phyloP scores from a whole-genome alignment of 2,797 vertebrate genomes.

The Pseudochromis fuscus region DNA sequence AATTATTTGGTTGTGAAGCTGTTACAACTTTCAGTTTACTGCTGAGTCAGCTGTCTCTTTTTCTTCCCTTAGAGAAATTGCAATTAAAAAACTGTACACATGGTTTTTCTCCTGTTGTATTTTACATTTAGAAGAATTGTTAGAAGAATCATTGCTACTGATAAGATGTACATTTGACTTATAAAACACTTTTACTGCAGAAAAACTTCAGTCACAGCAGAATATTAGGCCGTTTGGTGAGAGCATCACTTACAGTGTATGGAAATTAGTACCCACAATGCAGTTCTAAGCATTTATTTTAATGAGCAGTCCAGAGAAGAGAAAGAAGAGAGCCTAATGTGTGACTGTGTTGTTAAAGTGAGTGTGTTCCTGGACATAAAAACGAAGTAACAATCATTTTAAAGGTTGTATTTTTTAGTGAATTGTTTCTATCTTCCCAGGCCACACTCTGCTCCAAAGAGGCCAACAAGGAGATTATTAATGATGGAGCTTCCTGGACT shows the following conservation, averaged over 20 bases:
- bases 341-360: not conserved
- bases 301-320: not conserved
- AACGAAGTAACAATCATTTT: not conserved
- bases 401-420: not conserved
- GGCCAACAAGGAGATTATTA: conserved; percentile 98
- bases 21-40: too few relatives aligned
- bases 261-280: conserved; percentile 1
- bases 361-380: not conserved
- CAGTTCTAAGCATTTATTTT: conserved; percentile 3
- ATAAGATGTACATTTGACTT: not conserved
- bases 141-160: not conserved
- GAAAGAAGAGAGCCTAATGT: not conserved
- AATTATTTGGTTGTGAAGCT: too few relatives aligned
- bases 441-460: conserved; percentile 97
- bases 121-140: not conserved
- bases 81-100: not conserved
- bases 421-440: conserved; percentile 71
- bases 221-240: conserved; percentile 11
- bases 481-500: conserved; percentile 98
- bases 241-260: not conserved
- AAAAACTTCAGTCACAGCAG: not conserved
- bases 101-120: not conserved
- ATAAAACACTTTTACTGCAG: not conserved
- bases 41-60: not conserved
- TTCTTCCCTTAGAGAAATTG: not conserved